Percentiles rank a stretch among this genome's conserved stretches.
phyloP scores from a whole-genome alignment of 2,113 vertebrate species.

The Ardeotis arabs region DNA sequence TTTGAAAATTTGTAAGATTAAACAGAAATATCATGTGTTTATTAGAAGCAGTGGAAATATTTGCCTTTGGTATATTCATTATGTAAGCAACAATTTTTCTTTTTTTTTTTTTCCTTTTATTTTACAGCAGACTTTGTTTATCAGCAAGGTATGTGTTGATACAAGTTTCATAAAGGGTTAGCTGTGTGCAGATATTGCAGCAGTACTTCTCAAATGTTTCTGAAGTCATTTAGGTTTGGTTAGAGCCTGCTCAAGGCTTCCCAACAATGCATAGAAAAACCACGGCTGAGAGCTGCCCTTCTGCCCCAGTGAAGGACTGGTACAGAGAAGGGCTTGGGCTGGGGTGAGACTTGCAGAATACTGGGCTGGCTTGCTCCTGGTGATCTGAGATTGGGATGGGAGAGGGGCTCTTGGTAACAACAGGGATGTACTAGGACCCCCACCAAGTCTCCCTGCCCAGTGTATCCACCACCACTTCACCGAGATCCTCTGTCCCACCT shows the following conservation, averaged over 20 bases:
- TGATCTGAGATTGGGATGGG: neutral
- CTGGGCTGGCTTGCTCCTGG: neutral
- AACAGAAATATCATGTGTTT: neutral
- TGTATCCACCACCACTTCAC: neutral
- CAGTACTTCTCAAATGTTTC: neutral
- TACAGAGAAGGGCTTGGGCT: neutral
- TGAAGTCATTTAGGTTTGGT: neutral
- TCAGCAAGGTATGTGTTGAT: neutral
- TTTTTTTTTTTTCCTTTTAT: neutral
- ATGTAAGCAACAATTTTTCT: neutral
- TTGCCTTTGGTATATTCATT: neutral
- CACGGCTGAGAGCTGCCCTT: accelerated
- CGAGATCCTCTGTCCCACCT: accelerated
- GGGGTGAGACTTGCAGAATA: neutral
- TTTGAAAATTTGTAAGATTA: neutral
- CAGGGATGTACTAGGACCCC: neutral
- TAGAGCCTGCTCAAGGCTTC: neutral
- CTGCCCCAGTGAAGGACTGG: neutral
- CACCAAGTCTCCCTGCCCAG: neutral
- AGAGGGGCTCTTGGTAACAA: neutral
- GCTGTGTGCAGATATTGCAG: neutral
- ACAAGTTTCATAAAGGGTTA: neutral
- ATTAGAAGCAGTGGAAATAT: neutral
- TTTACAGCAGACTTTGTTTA: neutral
- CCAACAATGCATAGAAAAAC: neutral